phyloP scores from a whole-genome alignment of 2,797 vertebrate genomes.

The Cygnus olor region DNA sequence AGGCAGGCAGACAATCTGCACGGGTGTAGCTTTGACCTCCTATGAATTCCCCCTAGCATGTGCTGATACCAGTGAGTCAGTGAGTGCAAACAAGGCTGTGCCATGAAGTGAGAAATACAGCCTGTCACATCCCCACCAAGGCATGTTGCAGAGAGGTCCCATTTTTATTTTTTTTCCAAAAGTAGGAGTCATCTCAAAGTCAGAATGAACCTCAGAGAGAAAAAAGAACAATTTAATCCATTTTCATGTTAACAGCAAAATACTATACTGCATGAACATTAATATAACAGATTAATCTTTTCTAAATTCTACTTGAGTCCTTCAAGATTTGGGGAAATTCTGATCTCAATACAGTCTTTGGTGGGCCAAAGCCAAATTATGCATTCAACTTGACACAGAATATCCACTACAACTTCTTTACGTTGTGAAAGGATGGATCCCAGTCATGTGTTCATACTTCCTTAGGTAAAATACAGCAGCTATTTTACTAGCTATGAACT shows the following conservation, averaged over 20 bases:
- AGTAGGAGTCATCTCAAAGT: neutral
- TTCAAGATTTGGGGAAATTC: neutral
- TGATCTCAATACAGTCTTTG: neutral
- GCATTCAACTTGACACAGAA: neutral
- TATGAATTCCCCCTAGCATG: neutral
- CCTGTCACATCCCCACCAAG: neutral
- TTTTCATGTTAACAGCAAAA: neutral
- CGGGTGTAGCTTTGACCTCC: neutral
- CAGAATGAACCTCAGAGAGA: neutral
- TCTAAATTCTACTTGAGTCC: neutral
- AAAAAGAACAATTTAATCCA: neutral
- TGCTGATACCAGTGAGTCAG: neutral
- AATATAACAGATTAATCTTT: neutral
- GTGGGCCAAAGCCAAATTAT: neutral
- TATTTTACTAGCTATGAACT: neutral
- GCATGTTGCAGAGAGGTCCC: neutral
- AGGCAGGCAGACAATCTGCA: neutral
- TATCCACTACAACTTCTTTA: neutral
- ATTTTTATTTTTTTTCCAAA: neutral
- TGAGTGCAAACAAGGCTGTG: neutral
- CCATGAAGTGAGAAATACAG: neutral
- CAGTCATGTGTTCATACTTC: neutral
- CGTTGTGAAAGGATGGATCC: neutral
- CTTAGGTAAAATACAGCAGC: neutral
- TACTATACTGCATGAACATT: neutral